Evolutionary conservation across 2,888 invertebrate species (phyloP).

Genomic region (Cataglyphis cursor): DNA sequence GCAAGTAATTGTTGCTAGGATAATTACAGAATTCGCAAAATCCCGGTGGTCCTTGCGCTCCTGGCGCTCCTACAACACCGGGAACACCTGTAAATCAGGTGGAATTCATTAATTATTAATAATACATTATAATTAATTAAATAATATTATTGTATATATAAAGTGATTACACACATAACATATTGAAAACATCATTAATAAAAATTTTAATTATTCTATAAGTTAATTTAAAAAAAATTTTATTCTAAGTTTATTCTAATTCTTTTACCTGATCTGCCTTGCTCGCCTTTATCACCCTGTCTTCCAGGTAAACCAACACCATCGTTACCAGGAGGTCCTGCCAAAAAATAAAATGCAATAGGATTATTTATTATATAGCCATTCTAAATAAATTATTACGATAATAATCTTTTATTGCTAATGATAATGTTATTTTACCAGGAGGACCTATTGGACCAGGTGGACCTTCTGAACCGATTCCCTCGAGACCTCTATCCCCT

Average conservation of each 20-base stretch:
- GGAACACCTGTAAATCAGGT: conserved; percentile 81
- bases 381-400: not conserved
- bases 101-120: not conserved
- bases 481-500: conserved; percentile 91
- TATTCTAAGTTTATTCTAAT: conserved; percentile 2
- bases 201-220: not conserved
- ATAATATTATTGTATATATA: not conserved
- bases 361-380: not conserved
- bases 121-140: not conserved
- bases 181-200: not conserved
- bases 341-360: conserved; percentile 55
- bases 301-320: conserved; percentile 91
- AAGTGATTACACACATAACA: not conserved
- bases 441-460: conserved; percentile 91
- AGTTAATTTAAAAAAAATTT: conserved; percentile 38
- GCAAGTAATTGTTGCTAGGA: conserved; percentile 88
- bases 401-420: not conserved
- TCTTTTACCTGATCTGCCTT: conserved; percentile 90
- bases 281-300: conserved; percentile 92
- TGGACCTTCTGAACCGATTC: conserved; percentile 92
- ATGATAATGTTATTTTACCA: conserved; percentile 87
- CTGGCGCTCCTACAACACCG: conserved; percentile 89
- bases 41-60: conserved; percentile 90
- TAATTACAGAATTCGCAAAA: conserved; percentile 90
- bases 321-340: conserved; percentile 91